Base-by-base conservation (phyloP, 2,888 invertebrate species). In the Corbicula japonica region DNA sequence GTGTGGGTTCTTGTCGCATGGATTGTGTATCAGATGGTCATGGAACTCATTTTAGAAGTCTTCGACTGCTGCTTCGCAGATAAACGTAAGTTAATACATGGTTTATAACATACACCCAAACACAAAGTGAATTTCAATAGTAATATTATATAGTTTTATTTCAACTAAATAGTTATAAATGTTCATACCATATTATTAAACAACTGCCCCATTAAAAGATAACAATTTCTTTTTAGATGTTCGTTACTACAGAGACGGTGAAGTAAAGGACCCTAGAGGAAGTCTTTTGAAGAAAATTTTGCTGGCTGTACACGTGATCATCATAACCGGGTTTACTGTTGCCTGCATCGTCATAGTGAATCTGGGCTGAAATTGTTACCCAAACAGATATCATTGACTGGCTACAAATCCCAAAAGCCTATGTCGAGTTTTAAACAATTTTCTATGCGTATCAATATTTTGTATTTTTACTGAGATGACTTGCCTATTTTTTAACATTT, bases 1-100 rank as follows among this genome's bases (percentile, higher is more conserved):
- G 96, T 97, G 84, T 98, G 96, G 95, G 96, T 98, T 73, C 94
- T 98, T 83, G 97, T 97, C 0, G 97, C 96, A 1, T 98, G 96
- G 93, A 97, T 98, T 1, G 96, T 95, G 0, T 97, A 98, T 94
- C 97, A 98, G 92, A 96, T 98, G 50, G 91, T 97, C 68, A 96
- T 97, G 92, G 98, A 98, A 93, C 93, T 98, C 50, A 94, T 98
- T 48, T 87, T 94, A 4, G 93, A 94, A 85, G 86, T 93, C 12
- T 91, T 93, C 66, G 89, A 84, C 38, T 86, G 84, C 26, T 73
- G 76, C 30, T 50, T 83, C 3, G 52, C 44, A n/a, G 76, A 62
- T 21, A 69, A 71, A 21, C 56, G 86, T 86, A 75, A 74, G 74
- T 83, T 28, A 3, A 44, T 48, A 21, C 8, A 21, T 46, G 4